These are phyloP conservation scores for Cladorhizidae sp. DNA, from an alignment of 37 sponge, comb jelly and placozoan species.

Conservation along the genomic window DNA sequence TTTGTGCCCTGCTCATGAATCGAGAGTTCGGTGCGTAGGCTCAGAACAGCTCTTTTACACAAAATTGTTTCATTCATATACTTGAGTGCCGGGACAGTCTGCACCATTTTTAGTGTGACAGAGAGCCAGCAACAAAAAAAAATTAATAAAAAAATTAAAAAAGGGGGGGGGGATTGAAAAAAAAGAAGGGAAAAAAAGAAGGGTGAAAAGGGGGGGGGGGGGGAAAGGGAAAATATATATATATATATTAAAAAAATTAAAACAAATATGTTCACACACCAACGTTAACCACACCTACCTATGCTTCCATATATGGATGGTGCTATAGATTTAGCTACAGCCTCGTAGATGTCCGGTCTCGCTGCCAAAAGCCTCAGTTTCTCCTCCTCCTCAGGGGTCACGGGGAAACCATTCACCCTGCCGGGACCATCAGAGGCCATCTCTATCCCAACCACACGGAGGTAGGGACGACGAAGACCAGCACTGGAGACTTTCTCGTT, in stretches of 20 bases:
- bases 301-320: slow-evolving; percentile 98
- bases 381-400: slow-evolving; percentile 94
- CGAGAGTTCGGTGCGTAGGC: too few relatives aligned
- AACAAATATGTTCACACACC: background rate
- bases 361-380: slow-evolving; percentile 80
- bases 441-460: slow-evolving; percentile 93
- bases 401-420: slow-evolving; percentile 51
- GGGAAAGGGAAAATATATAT: background rate
- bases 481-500: slow-evolving; percentile 60
- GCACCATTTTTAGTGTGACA: too few relatives aligned
- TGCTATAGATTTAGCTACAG: slow-evolving; percentile 77
- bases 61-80: too few relatives aligned
- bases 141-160: background rate
- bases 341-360: slow-evolving; percentile 84
- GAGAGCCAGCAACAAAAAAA: too few relatives aligned
- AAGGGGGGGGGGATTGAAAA: background rate
- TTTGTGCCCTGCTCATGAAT: too few relatives aligned
- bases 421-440: slow-evolving; percentile 92
- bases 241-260: background rate
- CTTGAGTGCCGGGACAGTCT: too few relatives aligned
- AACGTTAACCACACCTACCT: slow-evolving; percentile 32
- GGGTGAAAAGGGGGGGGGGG: too few relatives aligned
- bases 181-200: background rate
- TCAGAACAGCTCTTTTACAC: too few relatives aligned
- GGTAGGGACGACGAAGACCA: slow-evolving; percentile 94